These are phyloP conservation scores for Promerops cafer DNA, from an alignment of 2,113 vertebrate species.

Conservation along the genomic window DNA sequence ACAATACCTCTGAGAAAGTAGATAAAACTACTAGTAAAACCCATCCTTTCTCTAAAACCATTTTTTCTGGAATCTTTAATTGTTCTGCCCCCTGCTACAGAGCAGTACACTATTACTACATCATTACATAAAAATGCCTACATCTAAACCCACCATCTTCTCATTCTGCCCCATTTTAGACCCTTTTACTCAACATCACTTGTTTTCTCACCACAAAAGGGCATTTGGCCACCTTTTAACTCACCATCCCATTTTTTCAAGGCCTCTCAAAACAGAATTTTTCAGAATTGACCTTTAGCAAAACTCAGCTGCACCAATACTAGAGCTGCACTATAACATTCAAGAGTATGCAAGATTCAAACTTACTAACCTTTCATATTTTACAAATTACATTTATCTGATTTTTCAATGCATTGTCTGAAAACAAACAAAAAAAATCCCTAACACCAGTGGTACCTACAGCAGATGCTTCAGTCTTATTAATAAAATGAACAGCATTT, in stretches of 20 bases:
- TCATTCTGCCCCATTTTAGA: background rate
- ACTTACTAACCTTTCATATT: background rate
- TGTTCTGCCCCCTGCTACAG: background rate
- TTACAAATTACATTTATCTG: background rate
- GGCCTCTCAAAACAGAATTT: background rate
- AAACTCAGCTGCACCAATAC: background rate
- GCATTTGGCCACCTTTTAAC: background rate
- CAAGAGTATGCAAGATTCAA: background rate
- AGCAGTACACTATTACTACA: background rate
- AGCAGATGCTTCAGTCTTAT: background rate
- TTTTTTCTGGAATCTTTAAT: background rate
- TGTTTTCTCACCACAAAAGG: background rate
- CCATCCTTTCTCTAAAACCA: background rate
- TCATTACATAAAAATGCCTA: background rate
- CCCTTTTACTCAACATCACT: background rate
- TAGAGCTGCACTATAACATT: background rate
- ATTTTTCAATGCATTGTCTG: background rate
- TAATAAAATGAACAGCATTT: background rate
- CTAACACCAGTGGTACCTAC: background rate
- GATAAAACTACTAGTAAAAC: background rate
- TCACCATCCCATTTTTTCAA: background rate
- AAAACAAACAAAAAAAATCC: background rate
- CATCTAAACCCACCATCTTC: background rate
- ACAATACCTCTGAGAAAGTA: accelerated
- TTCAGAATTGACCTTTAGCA: background rate